A percentile compares a stretch with the other conserved stretches of the same genome.
phyloP scores from a whole-genome alignment of 2,113 vertebrate genomes.

The Muntiacus muntjak region DNA sequence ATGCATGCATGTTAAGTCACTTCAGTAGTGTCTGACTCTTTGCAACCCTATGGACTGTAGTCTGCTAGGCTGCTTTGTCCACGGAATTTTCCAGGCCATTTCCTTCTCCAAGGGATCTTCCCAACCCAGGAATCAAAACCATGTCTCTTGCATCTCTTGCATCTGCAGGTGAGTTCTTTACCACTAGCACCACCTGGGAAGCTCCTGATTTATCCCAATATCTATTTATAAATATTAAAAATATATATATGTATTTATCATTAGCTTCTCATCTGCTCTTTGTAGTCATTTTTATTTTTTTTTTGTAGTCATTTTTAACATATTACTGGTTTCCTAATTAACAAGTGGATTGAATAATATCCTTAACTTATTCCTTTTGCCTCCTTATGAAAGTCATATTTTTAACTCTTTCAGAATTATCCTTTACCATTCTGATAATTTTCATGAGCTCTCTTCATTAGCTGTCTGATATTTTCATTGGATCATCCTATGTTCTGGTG shows the following conservation, averaged over 20 bases:
- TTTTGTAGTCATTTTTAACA: neutral
- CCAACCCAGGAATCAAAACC: neutral
- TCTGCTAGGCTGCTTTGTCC: neutral
- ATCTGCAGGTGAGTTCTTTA: neutral
- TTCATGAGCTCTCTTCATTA: neutral
- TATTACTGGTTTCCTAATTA: neutral
- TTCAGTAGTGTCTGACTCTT: neutral
- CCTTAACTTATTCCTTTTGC: neutral
- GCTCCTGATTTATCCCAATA: neutral
- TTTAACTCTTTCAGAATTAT: neutral
- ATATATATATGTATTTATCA: neutral
- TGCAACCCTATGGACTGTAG: neutral
- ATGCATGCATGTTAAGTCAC: neutral
- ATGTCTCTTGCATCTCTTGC: neutral
- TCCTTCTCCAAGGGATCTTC: neutral
- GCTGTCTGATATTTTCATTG: neutral
- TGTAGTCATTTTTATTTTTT: neutral
- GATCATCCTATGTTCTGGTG: neutral
- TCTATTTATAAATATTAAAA: neutral
- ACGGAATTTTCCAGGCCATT: neutral
- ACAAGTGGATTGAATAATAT: neutral
- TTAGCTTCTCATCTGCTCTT: neutral
- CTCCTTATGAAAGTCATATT: neutral
- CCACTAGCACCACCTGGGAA: neutral
- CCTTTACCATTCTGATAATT: neutral